phyloP scores from a whole-genome alignment of 2,888 invertebrate genomes.

The Zaprionus bogoriensis region DNA sequence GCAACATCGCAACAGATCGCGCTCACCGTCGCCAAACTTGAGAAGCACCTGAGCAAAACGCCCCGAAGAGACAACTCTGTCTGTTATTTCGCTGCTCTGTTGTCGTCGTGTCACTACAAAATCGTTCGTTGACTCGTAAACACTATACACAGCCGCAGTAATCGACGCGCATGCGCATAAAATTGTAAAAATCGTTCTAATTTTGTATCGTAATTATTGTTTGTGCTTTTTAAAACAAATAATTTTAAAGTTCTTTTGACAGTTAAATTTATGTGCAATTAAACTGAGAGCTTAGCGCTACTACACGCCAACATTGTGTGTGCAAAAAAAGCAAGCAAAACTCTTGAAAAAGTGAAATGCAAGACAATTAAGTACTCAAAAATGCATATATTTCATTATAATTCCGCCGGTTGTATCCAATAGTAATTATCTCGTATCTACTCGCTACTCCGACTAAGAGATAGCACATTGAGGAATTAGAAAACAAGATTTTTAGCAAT shows the following conservation, averaged over 20 bases:
- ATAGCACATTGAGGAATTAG: background rate
- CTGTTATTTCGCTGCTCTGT: constrained; percentile 5
- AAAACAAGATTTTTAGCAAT: constrained; percentile 10
- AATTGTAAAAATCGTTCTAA: constrained; percentile 22
- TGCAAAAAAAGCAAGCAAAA: constrained; percentile 6
- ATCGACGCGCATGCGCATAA: constrained; percentile 67
- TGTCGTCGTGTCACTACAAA: constrained; percentile 72
- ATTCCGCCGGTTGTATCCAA: constrained; percentile 24
- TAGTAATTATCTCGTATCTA: background rate
- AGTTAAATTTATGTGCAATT: constrained; percentile 54
- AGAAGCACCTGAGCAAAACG: constrained; percentile 24
- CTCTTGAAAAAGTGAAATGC: constrained; percentile 5
- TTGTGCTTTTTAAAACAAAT: constrained; percentile 28
- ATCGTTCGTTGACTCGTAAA: constrained; percentile 77
- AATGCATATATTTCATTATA: constrained; percentile 26
- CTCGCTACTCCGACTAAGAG: no score
- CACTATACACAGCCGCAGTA: constrained; percentile 38
- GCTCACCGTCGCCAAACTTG: constrained; percentile 7
- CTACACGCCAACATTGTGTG: constrained; percentile 23
- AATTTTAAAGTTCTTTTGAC: constrained; percentile 42
- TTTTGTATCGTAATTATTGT: constrained; percentile 10
- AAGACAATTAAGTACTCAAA: constrained; percentile 27
- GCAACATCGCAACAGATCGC: constrained; percentile 31
- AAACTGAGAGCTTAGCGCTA: no score
- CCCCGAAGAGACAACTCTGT: constrained; percentile 20